Evolutionary conservation across 2,888 invertebrate genomes (phyloP).

Genomic region (Noctua janthe): DNA sequence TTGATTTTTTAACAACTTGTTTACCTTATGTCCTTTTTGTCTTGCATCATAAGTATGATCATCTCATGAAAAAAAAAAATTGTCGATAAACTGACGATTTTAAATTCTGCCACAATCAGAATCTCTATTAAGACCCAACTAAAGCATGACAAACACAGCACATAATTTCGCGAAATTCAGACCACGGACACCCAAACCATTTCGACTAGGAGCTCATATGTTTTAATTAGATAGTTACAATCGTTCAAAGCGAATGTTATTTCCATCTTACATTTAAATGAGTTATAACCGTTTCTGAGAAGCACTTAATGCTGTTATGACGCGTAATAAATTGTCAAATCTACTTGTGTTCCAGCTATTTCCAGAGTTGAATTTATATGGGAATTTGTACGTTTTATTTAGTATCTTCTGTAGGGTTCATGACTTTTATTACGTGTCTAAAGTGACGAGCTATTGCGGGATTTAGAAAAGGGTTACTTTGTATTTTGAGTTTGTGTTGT

Average conservation of each 20-base stretch:
- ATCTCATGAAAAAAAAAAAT: background rate
- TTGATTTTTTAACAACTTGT: background rate
- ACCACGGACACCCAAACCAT: conserved; percentile 41
- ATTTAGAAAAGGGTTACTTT: conserved; percentile 43
- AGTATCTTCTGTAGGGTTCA: conserved; percentile 31
- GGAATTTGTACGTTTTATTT: conserved; percentile 56
- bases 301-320: conserved; percentile 67
- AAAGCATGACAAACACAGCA: background rate
- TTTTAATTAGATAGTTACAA: conserved; percentile 78
- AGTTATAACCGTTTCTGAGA: conserved; percentile 78
- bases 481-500: conserved; percentile 25
- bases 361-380: conserved; percentile 52
- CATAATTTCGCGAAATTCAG: conserved; percentile 29
- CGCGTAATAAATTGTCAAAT: conserved; percentile 66
- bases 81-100: background rate
- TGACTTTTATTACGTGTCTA: conserved; percentile 58
- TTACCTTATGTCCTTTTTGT: background rate
- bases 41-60: background rate
- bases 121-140: background rate
- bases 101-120: background rate
- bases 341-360: conserved; percentile 59
- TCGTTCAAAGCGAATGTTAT: conserved; percentile 68
- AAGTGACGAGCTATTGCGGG: conserved; percentile 48
- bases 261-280: conserved; percentile 76
- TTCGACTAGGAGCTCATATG: conserved; percentile 41